Conservation (phyloP, 2,113 vertebrate species). For the Potamarius usumacintae region DNA sequence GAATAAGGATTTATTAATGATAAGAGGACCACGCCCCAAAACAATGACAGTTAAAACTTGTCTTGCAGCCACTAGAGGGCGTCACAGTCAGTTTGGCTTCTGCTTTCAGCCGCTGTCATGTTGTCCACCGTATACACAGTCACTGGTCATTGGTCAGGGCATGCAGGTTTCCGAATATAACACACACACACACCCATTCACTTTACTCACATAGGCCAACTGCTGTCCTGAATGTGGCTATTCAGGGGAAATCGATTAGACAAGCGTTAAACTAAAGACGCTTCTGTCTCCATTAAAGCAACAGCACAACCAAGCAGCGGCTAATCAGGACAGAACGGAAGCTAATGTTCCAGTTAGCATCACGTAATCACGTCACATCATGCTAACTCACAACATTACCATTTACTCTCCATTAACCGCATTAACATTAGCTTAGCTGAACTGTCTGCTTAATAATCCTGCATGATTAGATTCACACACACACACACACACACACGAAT, state of each 20-base stretch:
- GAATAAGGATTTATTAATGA: too few species aligned
- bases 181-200: slow-evolving; percentile 59
- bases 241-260: slow-evolving; percentile 65
- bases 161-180: slow-evolving; percentile 74
- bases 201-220: slow-evolving; percentile 88
- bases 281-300: not conserved
- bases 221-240: slow-evolving; percentile 82
- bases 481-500: not conserved
- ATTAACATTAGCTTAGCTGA: not conserved
- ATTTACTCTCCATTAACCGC: slow-evolving; percentile 19
- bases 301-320: not conserved
- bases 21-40: not conserved
- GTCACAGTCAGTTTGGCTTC: not conserved
- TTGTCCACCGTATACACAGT: slow-evolving; percentile 14
- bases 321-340: not conserved
- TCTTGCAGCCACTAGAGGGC: slow-evolving; percentile 5
- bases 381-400: slow-evolving; percentile 15
- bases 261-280: not conserved
- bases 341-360: slow-evolving; percentile 12
- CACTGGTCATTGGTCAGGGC: slow-evolving; percentile 45
- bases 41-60: not conserved
- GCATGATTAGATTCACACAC: not conserved
- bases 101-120: slow-evolving; percentile 15
- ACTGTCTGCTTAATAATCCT: not conserved
- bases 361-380: not conserved